Base-by-base conservation (phyloP, 2,888 invertebrate genomes). In the Ectemnius lituratus region DNA sequence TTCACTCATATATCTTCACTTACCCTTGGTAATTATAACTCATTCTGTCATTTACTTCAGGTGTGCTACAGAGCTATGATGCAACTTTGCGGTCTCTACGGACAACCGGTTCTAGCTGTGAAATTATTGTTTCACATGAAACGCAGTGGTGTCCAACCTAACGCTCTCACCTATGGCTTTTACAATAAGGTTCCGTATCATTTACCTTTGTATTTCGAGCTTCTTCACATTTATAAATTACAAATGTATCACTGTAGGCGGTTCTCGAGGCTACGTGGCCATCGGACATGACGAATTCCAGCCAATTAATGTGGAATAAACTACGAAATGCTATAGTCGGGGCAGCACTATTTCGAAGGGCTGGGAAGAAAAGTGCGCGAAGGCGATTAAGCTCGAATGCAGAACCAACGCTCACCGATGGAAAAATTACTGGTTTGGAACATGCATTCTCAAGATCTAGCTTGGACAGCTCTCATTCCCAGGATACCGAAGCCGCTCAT, bases 11-110 rank as follows among this genome's bases (percentile, higher is more conserved):
- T 8, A 60, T 14, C 27, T 28, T 16, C 45, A 47, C 23, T 46
- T 52, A 45, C 23, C 1, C 37, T 37, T 11, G 37, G 37, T 37
- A 6, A 37, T 37, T 37, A 62, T 28, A 27, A 70, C 70, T 67
- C 56, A 70, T 67, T 67, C 47, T 27, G 62, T 66, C 63, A 70
- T 74, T 37, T 52, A 60, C 67, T 84, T 57, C 83, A 95, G 95
- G 97, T 99, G 64, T 99, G 99, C 92, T 99, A 99, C 91, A 94
- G 99, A 74, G 96, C 99, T 65, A 96, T 99, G 95, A 98, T 99
- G 97, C 98, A 99, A 91, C 93, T 99, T 27, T 99, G 99, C 91
- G 98, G 99, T 5, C 95, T 97, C 80, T 97, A 98, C 90, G 97
- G 97, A 70, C 94, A 97, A 88, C 99, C 99, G 0, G 95, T 98